Conservation (phyloP, 2,888 invertebrate species). For the Melanotus villosus region DNA sequence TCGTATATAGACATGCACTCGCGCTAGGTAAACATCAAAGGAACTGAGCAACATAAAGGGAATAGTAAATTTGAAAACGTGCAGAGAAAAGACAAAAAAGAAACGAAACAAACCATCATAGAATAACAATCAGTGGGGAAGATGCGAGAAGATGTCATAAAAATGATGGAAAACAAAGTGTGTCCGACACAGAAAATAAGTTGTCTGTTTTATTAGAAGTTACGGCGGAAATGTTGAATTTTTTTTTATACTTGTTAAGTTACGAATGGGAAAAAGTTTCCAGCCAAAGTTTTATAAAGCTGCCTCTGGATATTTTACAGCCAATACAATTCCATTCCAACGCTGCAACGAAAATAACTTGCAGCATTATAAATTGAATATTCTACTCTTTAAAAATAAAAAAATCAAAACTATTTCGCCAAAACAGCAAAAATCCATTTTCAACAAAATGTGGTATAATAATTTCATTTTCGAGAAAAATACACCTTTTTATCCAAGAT, state of each 20-base stretch:
- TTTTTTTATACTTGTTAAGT: conserved; percentile 48
- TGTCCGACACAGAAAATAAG: conserved; percentile 54
- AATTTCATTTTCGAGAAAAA: too few relatives aligned
- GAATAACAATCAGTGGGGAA: conserved; percentile 61
- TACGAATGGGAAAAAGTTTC: conserved; percentile 48
- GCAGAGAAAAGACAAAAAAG: conserved; percentile 57
- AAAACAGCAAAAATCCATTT: too few relatives aligned
- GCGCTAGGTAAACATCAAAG: conserved; percentile 62
- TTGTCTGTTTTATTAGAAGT: conserved; percentile 53
- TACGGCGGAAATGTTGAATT: conserved; percentile 49
- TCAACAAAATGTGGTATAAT: too few relatives aligned
- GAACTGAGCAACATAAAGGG: conserved; percentile 61
- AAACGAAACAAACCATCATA: conserved; percentile 59
- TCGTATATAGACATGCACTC: conserved; percentile 50
- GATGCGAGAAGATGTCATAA: conserved; percentile 60
- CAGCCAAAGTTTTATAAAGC: conserved; percentile 41
- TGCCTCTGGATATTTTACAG: conserved; percentile 47
- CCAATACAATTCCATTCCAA: conserved; percentile 45
- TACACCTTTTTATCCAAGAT: too few relatives aligned
- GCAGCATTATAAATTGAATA: conserved; percentile 20
- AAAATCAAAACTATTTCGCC: background rate
- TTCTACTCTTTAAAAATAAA: background rate
- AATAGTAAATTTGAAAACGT: conserved; percentile 62
- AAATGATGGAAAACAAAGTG: conserved; percentile 61
- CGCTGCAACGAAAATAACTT: conserved; percentile 17